Conservation (phyloP, 2,113 vertebrate genomes). For the Arothron firmamentum region DNA sequence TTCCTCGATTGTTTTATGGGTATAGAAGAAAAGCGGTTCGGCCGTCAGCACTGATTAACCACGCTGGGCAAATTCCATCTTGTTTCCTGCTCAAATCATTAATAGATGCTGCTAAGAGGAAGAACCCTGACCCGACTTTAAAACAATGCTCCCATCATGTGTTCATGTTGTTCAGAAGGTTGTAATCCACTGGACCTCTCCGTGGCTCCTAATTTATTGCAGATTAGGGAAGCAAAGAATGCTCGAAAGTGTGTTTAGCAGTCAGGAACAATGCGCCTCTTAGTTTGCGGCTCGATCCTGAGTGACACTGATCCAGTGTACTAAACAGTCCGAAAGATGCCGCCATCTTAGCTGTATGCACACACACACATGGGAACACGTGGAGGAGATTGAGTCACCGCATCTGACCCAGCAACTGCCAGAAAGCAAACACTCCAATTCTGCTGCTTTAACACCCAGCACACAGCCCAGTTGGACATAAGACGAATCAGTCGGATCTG, state of each 20-base stretch:
- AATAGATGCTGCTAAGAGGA: no score
- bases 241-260: conserved; percentile 8
- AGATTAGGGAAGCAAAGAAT: conserved; percentile 22
- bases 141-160: background rate
- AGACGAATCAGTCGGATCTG: no score
- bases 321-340: conserved; percentile 33
- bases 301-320: conserved; percentile 40
- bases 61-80: conserved; percentile 7
- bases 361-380: conserved; percentile 32
- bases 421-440: conserved; percentile 26
- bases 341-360: conserved; percentile 35
- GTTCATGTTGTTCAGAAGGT: conserved; percentile 6
- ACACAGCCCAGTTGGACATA: background rate
- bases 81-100: background rate
- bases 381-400: conserved; percentile 31
- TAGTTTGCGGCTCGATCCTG: conserved; percentile 27
- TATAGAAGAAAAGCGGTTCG: conserved; percentile 18
- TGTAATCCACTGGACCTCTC: conserved; percentile 3
- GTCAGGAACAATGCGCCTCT: conserved; percentile 35
- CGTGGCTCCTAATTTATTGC: conserved; percentile 2
- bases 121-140: background rate
- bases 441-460: conserved; percentile 11
- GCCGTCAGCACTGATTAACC: conserved; percentile 14
- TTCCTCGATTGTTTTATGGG: conserved; percentile 51
- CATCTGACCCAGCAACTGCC: conserved; percentile 17